phyloP scores from a whole-genome alignment of 2,888 invertebrate species.

The Sipha maydis region DNA sequence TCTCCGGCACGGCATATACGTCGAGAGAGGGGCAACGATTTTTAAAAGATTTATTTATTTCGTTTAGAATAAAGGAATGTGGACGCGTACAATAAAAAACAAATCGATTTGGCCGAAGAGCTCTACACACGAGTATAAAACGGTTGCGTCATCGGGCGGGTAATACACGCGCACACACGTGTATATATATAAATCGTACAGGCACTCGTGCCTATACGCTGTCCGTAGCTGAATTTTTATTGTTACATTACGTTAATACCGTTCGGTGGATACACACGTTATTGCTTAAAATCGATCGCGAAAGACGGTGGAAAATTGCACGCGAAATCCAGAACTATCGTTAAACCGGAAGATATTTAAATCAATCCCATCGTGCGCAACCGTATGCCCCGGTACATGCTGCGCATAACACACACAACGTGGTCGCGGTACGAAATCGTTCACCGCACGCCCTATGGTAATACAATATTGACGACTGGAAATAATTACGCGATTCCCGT shows the following conservation, averaged over 20 bases:
- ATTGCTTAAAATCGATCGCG: conserved; percentile 14
- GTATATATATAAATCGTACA: too few relatives aligned
- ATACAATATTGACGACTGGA: too few relatives aligned
- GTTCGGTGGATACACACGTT: not conserved
- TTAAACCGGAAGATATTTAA: not conserved
- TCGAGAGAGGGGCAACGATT: not conserved
- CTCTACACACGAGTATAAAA: not conserved
- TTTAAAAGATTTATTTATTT: not conserved
- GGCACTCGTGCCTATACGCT: too few relatives aligned
- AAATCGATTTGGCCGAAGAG: not conserved
- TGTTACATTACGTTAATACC: not conserved
- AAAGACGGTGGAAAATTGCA: not conserved
- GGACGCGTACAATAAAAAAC: not conserved
- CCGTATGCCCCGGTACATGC: too few relatives aligned
- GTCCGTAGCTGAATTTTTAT: not conserved
- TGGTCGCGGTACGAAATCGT: too few relatives aligned
- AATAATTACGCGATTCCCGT: not conserved
- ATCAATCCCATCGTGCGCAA: too few relatives aligned
- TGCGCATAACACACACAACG: too few relatives aligned
- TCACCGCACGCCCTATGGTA: too few relatives aligned
- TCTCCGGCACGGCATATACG: too few relatives aligned
- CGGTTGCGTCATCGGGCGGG: not conserved
- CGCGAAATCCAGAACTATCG: not conserved
- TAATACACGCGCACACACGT: too few relatives aligned
- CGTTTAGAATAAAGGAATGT: not conserved